Base-by-base conservation (phyloP, 2,888 invertebrate genomes). In the Imbricaverruca yamaguchii region DNA sequence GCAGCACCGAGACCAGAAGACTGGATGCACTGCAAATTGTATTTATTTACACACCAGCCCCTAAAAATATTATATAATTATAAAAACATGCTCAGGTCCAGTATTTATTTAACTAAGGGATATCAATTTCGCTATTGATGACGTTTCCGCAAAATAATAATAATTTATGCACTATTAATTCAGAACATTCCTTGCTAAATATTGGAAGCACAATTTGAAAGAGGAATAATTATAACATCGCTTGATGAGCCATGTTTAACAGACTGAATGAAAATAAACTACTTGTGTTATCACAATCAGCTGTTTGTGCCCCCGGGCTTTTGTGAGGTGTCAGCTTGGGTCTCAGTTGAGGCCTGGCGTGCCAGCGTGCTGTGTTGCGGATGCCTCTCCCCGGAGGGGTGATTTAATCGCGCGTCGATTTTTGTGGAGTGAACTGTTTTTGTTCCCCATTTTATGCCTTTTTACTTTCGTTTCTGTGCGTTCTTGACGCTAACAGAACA, bases 291-390 rank as follows among this genome's bases (percentile, higher is more conserved):
- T 13, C 23, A 39, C 69, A 39, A 39, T 69, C 69, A 69, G 69
- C 69, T 69, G 69, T 69, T 25, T 39, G 2, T 39, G 39, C 69
- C 69, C 69, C 69, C 69, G 69, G 69, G 69, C 39, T 69, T 69
- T 69, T 15, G 69, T 69, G 69, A 39, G 69, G 25, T 39, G 69
- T 69, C 69, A 61, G 61, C 23, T 23, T 69, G 25, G 69, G 13
- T 23, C 39, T 25, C 39, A 13, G 69, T 7, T 13, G 69, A 4
- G 13, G 1, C 13, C 4, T 4, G 69, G 7, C 39, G 39, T 25
- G 13, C 0, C 7, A 39, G 12, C 8, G 67, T 67, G 67, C 12
- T 61, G 61, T 61, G 61, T 21, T 6, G n/a, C n/a, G 18, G 63
- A 8, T 39, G 39, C 4, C 39, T 39, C 2, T 39, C 39, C 2